Evolutionary conservation across 1,140 invertebrate species (phyloP).

Genomic region (Halesus radiatus): DNA sequence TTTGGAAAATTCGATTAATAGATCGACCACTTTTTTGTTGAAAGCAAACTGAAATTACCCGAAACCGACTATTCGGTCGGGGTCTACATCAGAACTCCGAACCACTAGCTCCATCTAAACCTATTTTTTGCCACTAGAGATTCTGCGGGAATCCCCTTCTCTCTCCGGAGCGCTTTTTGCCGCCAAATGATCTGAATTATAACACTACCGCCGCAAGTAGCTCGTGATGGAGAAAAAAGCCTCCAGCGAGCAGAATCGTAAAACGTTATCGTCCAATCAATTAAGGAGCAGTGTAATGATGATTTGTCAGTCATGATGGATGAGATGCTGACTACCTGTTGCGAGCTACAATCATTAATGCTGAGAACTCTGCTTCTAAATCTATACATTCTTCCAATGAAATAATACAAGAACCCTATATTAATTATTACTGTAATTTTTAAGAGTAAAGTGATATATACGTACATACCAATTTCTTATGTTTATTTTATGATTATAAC

Average conservation of each 20-base stretch:
- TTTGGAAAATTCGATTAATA: too few species aligned
- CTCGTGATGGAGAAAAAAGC: constrained; percentile 17
- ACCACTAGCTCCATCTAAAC: neutral
- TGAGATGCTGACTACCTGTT: constrained; percentile 30
- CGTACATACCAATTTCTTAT: too few species aligned
- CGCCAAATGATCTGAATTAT: constrained; percentile 23
- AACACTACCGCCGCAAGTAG: neutral
- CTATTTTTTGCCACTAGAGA: neutral
- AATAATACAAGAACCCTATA: neutral
- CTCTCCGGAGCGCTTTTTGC: neutral
- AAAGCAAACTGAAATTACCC: too few species aligned
- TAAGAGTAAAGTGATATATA: too few species aligned
- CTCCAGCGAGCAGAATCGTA: constrained; percentile 10
- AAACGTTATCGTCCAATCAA: constrained; percentile 46
- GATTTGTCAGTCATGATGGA: constrained; percentile 44
- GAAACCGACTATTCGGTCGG: too few species aligned
- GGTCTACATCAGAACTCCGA: too few species aligned
- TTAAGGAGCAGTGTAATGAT: constrained; percentile 36
- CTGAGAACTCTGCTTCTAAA: too few species aligned
- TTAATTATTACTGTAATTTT: too few species aligned
- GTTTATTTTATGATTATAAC: too few species aligned
- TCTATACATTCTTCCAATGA: neutral
- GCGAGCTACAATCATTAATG: constrained; percentile 13
- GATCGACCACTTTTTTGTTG: too few species aligned
- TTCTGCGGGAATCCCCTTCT: constrained; percentile 25